A percentile compares a stretch with the other conserved stretches of the same genome.
Conservation (phyloP, 2,888 invertebrate genomes). For the Neoaliturus tenellus region DNA sequence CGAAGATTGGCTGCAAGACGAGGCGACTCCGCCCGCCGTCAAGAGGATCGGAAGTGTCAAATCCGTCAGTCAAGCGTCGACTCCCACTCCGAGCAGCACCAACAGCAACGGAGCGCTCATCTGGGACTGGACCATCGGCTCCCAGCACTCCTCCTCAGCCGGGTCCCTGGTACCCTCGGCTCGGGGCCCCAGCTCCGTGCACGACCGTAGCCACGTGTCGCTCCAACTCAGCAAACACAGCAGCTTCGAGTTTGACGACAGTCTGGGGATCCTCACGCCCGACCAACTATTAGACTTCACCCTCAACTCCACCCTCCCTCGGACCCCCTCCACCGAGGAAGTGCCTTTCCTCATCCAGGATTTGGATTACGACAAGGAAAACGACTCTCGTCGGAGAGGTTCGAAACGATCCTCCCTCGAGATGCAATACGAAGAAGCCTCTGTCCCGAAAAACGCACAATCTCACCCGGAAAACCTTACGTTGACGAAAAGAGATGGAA, state of each 20-base stretch:
- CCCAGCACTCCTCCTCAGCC: slow-evolving; percentile 63
- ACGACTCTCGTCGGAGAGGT: slow-evolving; percentile 37
- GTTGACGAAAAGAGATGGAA: slow-evolving; percentile 13
- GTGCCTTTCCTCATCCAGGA: slow-evolving; percentile 63
- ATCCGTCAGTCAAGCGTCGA: slow-evolving; percentile 39
- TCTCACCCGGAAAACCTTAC: slow-evolving; percentile 2
- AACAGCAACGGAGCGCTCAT: slow-evolving; percentile 58
- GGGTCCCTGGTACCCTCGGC: slow-evolving; percentile 61
- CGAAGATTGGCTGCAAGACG: slow-evolving; percentile 49
- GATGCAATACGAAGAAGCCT: slow-evolving; percentile 45
- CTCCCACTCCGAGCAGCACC: slow-evolving; percentile 62
- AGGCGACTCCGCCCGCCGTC: slow-evolving; percentile 36
- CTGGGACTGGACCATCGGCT: slow-evolving; percentile 63
- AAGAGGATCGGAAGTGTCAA: slow-evolving; percentile 33
- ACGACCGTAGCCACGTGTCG: slow-evolving; percentile 53
- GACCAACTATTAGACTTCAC: slow-evolving; percentile 89
- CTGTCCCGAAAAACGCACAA: slow-evolving; percentile 13
- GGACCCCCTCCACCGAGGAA: slow-evolving; percentile 81
- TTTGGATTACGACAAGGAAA: slow-evolving; percentile 49
- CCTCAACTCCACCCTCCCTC: slow-evolving; percentile 72
- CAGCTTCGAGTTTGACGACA: slow-evolving; percentile 88
- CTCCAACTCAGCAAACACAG: slow-evolving; percentile 79
- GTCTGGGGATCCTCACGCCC: slow-evolving; percentile 90
- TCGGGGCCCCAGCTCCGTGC: slow-evolving; percentile 53
- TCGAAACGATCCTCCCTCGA: slow-evolving; percentile 40